Evolutionary conservation across 2,797 vertebrate species (phyloP).

Genomic region (Chromobotia macracanthus): DNA sequence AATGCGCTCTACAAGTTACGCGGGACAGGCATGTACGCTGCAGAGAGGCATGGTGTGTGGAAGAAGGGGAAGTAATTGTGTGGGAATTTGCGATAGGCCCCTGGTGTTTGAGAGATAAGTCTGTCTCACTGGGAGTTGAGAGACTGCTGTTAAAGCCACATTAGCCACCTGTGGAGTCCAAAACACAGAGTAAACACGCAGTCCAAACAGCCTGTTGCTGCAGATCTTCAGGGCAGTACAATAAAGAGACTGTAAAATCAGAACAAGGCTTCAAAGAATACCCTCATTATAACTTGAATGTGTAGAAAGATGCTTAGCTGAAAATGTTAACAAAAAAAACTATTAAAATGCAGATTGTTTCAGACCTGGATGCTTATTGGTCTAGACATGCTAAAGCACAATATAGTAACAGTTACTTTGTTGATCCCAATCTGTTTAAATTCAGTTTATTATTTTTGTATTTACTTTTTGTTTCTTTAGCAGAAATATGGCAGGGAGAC

Average conservation of each 20-base stretch:
- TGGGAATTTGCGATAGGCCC: conserved; percentile 32
- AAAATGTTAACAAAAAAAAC: background rate
- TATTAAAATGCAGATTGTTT: no score
- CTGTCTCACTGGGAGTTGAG: conserved; percentile 18
- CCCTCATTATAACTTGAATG: conserved; percentile 1
- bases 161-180: conserved; percentile 74
- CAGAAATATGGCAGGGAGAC: no score
- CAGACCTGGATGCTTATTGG: no score
- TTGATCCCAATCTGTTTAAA: no score
- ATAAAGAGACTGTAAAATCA: background rate
- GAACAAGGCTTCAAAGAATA: background rate
- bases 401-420: no score
- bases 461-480: no score
- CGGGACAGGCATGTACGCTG: background rate
- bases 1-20: conserved; percentile 13
- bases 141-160: conserved; percentile 64
- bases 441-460: no score
- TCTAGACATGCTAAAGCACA: no score
- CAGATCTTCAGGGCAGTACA: conserved; percentile 10
- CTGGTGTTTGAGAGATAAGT: conserved; percentile 52
- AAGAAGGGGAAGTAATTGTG: conserved; percentile 20
- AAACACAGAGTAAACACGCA: conserved; percentile 71
- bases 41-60: background rate
- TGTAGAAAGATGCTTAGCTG: background rate
- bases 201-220: conserved; percentile 61